Evolutionary conservation across 2,888 invertebrate genomes (phyloP).

Genomic region (Steinernema hermaphroditum): DNA sequence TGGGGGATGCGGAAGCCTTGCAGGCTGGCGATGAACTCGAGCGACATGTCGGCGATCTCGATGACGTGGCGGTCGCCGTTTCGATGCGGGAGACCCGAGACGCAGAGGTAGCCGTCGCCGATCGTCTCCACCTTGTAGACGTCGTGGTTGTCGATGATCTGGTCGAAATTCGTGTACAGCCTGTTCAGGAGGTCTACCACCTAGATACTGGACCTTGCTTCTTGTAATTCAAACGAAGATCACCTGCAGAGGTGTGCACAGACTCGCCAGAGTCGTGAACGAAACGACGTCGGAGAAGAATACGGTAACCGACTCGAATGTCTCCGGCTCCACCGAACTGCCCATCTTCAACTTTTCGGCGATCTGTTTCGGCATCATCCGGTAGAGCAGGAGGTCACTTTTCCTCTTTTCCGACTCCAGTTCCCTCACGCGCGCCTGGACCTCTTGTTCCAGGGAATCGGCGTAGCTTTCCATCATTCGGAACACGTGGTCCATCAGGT

Average conservation of each 20-base stretch:
- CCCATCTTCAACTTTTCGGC: slow-evolving; percentile 27
- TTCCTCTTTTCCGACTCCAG: slow-evolving; percentile 9
- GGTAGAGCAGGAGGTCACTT: too few species aligned
- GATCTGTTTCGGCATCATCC: slow-evolving; percentile 20
- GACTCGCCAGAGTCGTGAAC: slow-evolving; percentile 53
- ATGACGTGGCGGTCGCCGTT: too few species aligned
- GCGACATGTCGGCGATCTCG: too few species aligned
- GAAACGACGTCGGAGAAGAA: too few species aligned
- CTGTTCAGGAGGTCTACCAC: slow-evolving; percentile 63
- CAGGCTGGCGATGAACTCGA: slow-evolving; percentile 44
- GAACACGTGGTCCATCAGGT: too few species aligned
- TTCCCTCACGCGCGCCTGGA: neutral
- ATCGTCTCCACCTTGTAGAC: too few species aligned
- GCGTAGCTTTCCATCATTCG: too few species aligned
- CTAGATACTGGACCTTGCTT: slow-evolving; percentile 29
- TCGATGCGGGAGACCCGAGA: too few species aligned
- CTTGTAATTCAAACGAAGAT: too few species aligned
- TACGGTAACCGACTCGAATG: too few species aligned
- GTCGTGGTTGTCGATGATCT: too few species aligned
- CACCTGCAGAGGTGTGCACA: slow-evolving; percentile 62
- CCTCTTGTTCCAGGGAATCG: slow-evolving; percentile 8
- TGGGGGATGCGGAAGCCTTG: slow-evolving; percentile 51
- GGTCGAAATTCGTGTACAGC: slow-evolving; percentile 62
- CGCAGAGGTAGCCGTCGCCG: too few species aligned
- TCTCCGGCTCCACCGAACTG: slow-evolving; percentile 28